Conservation (phyloP, 2,888 invertebrate genomes). For the Hydrotaea cyrtoneurina region DNA sequence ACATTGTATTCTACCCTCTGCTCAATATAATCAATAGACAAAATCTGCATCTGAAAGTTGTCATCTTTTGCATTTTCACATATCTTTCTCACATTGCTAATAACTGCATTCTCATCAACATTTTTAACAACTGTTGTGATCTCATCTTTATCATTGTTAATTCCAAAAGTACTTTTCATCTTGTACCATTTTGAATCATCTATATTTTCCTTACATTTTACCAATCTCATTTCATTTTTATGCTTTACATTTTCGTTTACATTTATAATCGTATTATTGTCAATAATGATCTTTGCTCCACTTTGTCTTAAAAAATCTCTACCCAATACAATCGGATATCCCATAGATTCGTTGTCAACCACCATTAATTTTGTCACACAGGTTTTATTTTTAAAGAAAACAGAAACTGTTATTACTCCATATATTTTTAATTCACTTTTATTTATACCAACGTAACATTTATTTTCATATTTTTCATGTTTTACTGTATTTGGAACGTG, state of each 20-base stretch:
- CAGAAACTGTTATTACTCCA: constrained; percentile 48
- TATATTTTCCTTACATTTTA: background rate
- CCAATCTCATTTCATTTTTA: too few species aligned
- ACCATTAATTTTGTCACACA: constrained; percentile 31
- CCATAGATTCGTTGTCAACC: constrained; percentile 49
- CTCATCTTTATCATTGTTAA: background rate
- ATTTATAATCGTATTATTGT: background rate
- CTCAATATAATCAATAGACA: constrained; percentile 26
- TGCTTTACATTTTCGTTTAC: constrained; percentile 8
- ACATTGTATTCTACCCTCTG: constrained; percentile 3
- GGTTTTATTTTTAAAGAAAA: constrained; percentile 43
- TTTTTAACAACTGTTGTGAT: background rate
- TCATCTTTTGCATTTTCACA: constrained; percentile 4
- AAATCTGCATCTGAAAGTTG: constrained; percentile 29
- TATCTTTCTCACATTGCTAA: background rate
- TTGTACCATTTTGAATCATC: background rate
- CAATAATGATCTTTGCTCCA: constrained; percentile 23
- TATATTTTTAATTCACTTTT: constrained; percentile 54
- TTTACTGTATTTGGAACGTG: constrained; percentile 41
- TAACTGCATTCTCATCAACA: background rate
- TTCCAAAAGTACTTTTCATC: background rate
- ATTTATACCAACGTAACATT: constrained; percentile 56
- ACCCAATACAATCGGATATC: constrained; percentile 39
- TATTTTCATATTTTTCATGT: constrained; percentile 38
- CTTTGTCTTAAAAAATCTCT: constrained; percentile 44